Evolutionary conservation across 2,113 vertebrate genomes (phyloP).

Genomic region (Otis tarda): DNA sequence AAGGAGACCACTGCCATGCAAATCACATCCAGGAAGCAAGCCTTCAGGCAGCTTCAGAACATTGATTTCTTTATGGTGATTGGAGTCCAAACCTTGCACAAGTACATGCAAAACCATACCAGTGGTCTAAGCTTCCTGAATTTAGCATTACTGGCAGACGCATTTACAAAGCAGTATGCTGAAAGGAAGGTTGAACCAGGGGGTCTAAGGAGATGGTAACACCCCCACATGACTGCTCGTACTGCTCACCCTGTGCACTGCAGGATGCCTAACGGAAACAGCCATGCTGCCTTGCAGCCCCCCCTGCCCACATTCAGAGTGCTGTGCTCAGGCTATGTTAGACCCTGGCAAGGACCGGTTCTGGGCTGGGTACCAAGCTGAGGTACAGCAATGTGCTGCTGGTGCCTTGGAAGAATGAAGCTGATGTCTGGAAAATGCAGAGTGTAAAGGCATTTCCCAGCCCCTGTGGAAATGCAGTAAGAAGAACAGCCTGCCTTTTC

Average conservation of each 20-base stretch:
- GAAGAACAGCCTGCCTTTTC: not conserved
- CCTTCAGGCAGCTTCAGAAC: not conserved
- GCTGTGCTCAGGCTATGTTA: accelerated
- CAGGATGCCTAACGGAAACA: not conserved
- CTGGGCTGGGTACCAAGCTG: not conserved
- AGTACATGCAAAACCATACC: not conserved
- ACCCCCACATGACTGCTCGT: accelerated
- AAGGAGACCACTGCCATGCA: not conserved
- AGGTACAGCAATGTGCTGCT: not conserved
- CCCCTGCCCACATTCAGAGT: not conserved
- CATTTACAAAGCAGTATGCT: not conserved
- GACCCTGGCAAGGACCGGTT: not conserved
- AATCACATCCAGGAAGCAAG: not conserved
- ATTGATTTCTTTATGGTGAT: not conserved
- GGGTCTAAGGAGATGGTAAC: not conserved
- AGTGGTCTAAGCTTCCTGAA: not conserved
- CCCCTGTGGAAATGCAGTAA: not conserved
- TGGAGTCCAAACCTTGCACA: not conserved
- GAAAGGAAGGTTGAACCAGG: not conserved
- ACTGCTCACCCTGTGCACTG: not conserved
- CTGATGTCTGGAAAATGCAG: not conserved
- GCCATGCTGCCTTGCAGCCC: not conserved
- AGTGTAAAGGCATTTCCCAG: not conserved
- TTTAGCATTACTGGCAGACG: not conserved
- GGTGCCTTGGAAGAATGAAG: not conserved